Evolutionary conservation across 2,888 invertebrate species (phyloP), one percentile per base, ranked within the genome.

Genomic region (Amphipoea oculea): DNA sequence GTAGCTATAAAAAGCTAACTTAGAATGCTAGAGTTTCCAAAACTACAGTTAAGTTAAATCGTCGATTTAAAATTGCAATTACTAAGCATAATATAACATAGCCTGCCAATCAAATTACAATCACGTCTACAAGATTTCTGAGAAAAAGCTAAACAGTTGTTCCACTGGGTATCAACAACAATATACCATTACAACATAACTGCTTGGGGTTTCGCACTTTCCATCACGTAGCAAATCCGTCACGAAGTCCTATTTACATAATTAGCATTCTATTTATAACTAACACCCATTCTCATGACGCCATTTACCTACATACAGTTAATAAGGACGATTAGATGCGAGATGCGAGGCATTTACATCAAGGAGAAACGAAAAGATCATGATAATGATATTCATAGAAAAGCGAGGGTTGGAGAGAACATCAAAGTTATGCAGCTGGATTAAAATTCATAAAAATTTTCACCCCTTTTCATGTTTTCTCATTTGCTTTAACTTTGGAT

Each of bases 191-290:
- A 81, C 83, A 86, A 80, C 82, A 85, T 81, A 81, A 83, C 84
- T 79, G 75, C 76, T 82, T 75, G 81, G 72, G 83, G 83, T 88
- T 88, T 89, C 90, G 86, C 89, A 92, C 92, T 92, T 93, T 92
- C 91, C 89, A 90, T 89, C 91, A 91, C 92, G 89, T 91, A 90
- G 78, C 81, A 74, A 78, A 86, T 85, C 86, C 79, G 90, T 89
- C 91, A 92, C 91, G 89, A 88, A 85, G 81, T 86, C 90, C 88
- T 80, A 90, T 90, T 90, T 90, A 88, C 89, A 91, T 89, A 89
- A 91, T 89, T 89, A 89, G 79, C 83, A 85, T 87, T 82, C 86
- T 91, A 90, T 89, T 89, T 87, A 88, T 88, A 89, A 82, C 62
- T 76, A 83, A 86, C 84, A 85, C 70, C 73, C 66, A 78, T 79